Evolutionary conservation across 2,113 vertebrate genomes (phyloP), one percentile per base, ranked within the genome.

Genomic region (Anhinga anhinga): DNA sequence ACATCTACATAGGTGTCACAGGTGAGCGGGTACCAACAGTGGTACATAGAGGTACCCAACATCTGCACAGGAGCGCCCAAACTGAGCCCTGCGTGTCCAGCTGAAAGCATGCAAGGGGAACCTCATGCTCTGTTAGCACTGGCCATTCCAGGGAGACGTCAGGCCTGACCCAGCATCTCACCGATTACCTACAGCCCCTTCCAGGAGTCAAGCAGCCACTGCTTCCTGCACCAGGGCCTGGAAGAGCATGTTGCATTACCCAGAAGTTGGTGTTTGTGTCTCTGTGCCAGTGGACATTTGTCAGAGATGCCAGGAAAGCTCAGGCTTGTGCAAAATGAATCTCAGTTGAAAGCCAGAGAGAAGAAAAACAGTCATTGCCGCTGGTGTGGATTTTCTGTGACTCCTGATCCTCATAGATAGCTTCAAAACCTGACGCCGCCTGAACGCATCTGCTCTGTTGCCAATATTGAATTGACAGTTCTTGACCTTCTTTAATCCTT

Each of bases 401-500:
- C 69, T 97, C 40, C 36, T 59, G 69, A 88, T 95, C 62, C n/a
- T 86, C 70, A 44, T 0, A 86, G 90, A 89, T 72, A 53, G n/a
- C 82, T 96, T 95, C 72, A 93, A 87, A 97, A 83, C 69, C 82
- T 94, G 91, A 89, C 40, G 12, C 59, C 2, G n/a, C 62, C 77
- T 94, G 85, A 97, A 89, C 1, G 0, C 1, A 0, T 97, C 91
- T 92, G 21, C 45, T 82, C 20, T 67, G 29, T 62, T 76, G 50
- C 61, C 45, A 62, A 27, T 87, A 96, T 80, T 92, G 34, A 86
- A 96, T 88, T 96, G 96, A 73, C 96, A 96, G 76, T 45, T 93
- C 95, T 72, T 93, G 93, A 97, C 95, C 90, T 97, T 96, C 94
- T 97, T 93, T 93, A 97, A 96, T 97, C 96, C 61, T 92, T 96